A percentile compares a stretch with the other conserved stretches of the same genome.
These are phyloP conservation scores for Zaprionus vittiger DNA, from an alignment of 1,140 invertebrate genomes.

Conservation along the genomic window DNA sequence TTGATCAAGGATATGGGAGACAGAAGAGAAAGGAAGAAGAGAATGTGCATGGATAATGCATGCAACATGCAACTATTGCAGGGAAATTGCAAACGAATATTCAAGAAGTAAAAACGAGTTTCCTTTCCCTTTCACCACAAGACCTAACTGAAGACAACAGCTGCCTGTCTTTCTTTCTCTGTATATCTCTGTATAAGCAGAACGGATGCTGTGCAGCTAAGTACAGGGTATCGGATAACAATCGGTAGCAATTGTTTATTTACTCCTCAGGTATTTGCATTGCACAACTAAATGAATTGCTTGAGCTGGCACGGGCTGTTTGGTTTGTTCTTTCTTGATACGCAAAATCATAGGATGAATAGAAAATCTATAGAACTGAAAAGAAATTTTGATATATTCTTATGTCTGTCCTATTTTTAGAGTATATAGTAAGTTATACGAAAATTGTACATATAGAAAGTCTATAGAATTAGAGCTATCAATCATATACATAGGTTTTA, in stretches of 20 bases:
- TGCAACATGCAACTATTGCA: constrained; percentile 43
- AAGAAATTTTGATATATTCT: no score
- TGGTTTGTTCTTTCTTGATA: background rate
- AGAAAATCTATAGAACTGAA: no score
- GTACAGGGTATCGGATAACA: constrained; percentile 47
- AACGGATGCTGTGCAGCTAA: constrained; percentile 26
- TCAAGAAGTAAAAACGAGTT: constrained; percentile 30
- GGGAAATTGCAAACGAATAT: constrained; percentile 60
- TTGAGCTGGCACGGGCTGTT: constrained; percentile 3
- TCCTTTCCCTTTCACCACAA: constrained; percentile 22
- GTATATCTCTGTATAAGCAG: constrained; percentile 46
- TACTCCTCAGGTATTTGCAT: constrained; percentile 41
- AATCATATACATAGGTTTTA: no score
- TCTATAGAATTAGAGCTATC: no score
- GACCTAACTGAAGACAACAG: constrained; percentile 40
- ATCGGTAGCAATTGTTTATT: constrained; percentile 35
- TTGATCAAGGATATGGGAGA: constrained; percentile 50
- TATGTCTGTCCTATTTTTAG: no score
- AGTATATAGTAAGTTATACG: no score
- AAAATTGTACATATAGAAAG: no score
- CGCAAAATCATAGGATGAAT: background rate
- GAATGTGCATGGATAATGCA: constrained; percentile 14
- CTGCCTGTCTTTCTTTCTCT: constrained; percentile 24
- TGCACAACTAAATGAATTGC: constrained; percentile 50
- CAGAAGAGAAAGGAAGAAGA: background rate